phyloP scores from a whole-genome alignment of 2,113 vertebrate species.

The Protobothrops mucrosquamatus region DNA sequence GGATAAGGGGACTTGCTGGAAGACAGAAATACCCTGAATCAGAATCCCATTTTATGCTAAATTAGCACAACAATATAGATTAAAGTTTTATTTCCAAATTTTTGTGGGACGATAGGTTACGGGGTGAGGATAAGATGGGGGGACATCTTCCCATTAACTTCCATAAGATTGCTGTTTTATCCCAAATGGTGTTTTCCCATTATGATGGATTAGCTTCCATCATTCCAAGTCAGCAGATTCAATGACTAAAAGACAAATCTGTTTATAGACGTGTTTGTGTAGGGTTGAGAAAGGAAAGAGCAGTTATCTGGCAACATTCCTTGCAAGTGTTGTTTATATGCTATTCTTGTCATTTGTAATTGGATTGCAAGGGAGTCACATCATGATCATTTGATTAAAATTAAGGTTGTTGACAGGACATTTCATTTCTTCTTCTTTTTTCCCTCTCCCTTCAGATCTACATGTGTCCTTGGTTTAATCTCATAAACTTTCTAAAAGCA shows the following conservation, averaged over 20 bases:
- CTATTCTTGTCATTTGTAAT: neutral
- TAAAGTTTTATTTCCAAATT: neutral
- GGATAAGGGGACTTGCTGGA: neutral
- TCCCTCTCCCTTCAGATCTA: neutral
- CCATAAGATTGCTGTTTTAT: neutral
- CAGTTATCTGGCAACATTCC: neutral
- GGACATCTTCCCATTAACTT: neutral
- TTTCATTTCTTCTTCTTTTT: too few relatives aligned
- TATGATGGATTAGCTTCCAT: neutral
- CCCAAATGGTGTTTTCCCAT: neutral
- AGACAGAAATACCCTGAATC: neutral
- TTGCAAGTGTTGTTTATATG: neutral
- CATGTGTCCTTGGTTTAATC: neutral
- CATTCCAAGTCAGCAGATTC: neutral
- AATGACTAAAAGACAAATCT: neutral
- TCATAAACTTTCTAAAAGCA: neutral
- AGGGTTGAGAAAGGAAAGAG: neutral
- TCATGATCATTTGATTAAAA: neutral
- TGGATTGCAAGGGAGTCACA: neutral
- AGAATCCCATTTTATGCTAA: neutral
- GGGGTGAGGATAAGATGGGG: neutral
- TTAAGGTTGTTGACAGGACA: neutral
- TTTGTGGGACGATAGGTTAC: neutral
- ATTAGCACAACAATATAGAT: neutral
- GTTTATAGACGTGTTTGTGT: neutral